phyloP scores from a whole-genome alignment of 2,888 invertebrate species.

The Griposia aprilina region DNA sequence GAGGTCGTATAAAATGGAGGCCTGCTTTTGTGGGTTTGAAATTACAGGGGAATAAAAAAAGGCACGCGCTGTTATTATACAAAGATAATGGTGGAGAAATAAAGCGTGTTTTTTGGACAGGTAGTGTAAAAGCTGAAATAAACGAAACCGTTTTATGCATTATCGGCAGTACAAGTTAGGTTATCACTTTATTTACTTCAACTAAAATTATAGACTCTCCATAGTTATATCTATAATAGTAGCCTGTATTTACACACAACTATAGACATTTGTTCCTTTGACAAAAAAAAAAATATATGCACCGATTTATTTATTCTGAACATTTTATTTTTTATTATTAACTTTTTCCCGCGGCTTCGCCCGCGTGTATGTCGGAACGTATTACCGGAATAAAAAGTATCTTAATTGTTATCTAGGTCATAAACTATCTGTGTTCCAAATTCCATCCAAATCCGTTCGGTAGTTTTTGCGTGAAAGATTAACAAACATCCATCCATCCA shows the following conservation, averaged over 20 bases:
- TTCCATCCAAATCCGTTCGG: no score
- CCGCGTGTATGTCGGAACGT: no score
- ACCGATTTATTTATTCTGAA: not conserved
- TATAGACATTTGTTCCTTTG: not conserved
- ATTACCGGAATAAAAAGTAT: no score
- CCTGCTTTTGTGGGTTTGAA: slow-evolving; percentile 43
- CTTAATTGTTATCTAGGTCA: no score
- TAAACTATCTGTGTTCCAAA: no score
- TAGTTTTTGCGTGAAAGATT: no score
- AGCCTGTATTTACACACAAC: not conserved
- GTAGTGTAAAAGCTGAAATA: not conserved
- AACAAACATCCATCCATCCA: no score
- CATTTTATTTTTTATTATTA: no score
- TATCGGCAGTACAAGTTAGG: no score
- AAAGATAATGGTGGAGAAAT: slow-evolving; percentile 29
- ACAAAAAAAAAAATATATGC: not conserved
- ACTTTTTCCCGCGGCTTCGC: no score
- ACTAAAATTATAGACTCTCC: not conserved
- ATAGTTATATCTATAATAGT: not conserved
- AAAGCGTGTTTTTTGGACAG: not conserved
- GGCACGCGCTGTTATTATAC: slow-evolving; percentile 19
- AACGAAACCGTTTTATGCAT: not conserved
- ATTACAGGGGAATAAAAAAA: slow-evolving; percentile 42
- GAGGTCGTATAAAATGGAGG: slow-evolving; percentile 36
- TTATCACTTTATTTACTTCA: not conserved